Evolutionary conservation across 2,113 vertebrate species (phyloP).

Genomic region (Channa maculata): DNA sequence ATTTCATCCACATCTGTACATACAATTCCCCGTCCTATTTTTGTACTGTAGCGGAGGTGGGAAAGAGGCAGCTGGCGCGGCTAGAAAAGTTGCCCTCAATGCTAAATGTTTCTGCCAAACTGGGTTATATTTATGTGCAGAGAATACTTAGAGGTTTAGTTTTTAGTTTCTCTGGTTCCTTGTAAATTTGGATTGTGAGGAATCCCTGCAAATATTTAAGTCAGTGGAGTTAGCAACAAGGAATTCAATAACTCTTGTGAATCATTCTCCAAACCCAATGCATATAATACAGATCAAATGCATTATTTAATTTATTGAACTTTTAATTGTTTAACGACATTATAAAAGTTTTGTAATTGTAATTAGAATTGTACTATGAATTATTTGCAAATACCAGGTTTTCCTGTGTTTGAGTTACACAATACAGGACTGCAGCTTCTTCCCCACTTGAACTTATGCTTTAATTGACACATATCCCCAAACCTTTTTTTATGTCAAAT

Average conservation of each 20-base stretch:
- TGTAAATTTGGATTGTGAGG: background rate
- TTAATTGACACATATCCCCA: background rate
- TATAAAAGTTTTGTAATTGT: background rate
- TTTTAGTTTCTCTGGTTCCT: background rate
- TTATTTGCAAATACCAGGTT: background rate
- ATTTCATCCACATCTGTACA: background rate
- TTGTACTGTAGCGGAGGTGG: background rate
- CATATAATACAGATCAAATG: background rate
- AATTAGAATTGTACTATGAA: background rate
- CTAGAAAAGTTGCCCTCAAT: background rate
- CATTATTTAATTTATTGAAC: background rate
- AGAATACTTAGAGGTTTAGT: background rate
- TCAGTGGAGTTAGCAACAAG: background rate
- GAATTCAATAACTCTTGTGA: no score
- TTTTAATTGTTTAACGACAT: background rate
- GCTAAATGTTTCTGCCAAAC: conserved; percentile 43
- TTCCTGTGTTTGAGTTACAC: no score
- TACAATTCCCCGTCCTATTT: conserved; percentile 6
- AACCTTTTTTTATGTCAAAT: background rate
- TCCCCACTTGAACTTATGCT: background rate
- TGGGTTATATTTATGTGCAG: background rate
- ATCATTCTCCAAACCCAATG: background rate
- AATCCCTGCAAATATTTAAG: background rate
- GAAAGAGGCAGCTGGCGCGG: conserved; percentile 15
- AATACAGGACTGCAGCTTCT: no score